Base-by-base conservation (phyloP, 2,797 vertebrate genomes). In the Craterocephalus amniculus region DNA sequence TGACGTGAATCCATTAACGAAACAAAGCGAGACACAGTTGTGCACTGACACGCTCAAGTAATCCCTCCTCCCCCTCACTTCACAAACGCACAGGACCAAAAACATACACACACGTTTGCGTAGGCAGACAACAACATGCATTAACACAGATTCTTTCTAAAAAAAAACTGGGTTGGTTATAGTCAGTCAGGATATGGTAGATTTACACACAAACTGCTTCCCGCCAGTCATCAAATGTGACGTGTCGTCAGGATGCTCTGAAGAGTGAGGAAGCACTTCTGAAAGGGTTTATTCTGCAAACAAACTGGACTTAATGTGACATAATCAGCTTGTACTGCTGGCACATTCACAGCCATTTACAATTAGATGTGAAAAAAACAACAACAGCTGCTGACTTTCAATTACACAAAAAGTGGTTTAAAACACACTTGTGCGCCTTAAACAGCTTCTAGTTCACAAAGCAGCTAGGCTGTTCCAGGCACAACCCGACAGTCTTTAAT, bases 1-100 rank as follows among this genome's bases (percentile, higher is more conserved):
- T 89, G 65, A 80, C 78, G 83, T 48, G 80, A 88, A 93, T 86
- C 87, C 81, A 89, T 90, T 91, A 90, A 63, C 70, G 69, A 79
- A 87, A 93, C 86, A 91, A 89, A 92, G 89, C 73, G 67, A 79
- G 80, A 81, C 85, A 75, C 86, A 87, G 87, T 92, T 86, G 87
- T 87, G 83, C 80, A 78, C 80, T 16, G 69, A 83, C 79, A 82
- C 67, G 74, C 87, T 87, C 77, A 67, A 73, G 83, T 87, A 87
- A 91, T 82, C 87, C 80, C 62, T 7, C 4, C 67, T 52, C 68
- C 78, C 68, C 71, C 68, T 32, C 45, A 43, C 59, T 18, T 24
- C 68, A 56, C 66, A 68, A 43, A 71, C 65, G 63, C 40, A 60
- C 48, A 64, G 38, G 31, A 74, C 9, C 43, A 38, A 65, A 69